Conservation (phyloP, 2,888 invertebrate genomes). For the Hylaea fasciaria region DNA sequence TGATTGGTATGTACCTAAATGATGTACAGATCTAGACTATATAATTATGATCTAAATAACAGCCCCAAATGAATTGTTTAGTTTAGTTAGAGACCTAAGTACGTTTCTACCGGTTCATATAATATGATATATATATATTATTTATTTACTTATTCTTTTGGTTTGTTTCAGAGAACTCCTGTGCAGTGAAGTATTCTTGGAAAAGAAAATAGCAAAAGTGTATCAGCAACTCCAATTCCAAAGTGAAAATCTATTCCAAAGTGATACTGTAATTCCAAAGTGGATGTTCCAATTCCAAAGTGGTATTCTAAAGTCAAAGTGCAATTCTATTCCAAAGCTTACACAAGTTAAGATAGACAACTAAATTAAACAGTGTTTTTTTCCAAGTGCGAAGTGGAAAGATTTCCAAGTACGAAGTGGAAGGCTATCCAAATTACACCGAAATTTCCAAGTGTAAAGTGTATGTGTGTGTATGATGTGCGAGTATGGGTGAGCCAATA, state of each 20-base stretch:
- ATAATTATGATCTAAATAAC: too few species aligned
- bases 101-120: too few species aligned
- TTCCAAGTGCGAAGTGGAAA: not conserved
- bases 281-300: conserved; percentile 12
- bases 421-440: conserved; percentile 5
- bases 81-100: too few species aligned
- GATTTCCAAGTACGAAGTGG: conserved; percentile 9
- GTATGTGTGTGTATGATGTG: conserved; percentile 68
- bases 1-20: too few species aligned
- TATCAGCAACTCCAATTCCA: not conserved
- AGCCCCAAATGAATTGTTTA: too few species aligned
- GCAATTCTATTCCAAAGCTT: conserved; percentile 3
- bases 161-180: conserved; percentile 18
- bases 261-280: conserved; percentile 6
- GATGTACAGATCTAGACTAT: too few species aligned
- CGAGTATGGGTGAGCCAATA: conserved; percentile 78
- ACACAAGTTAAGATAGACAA: too few species aligned
- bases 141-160: conserved; percentile 6
- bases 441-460: conserved; percentile 15
- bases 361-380: too few species aligned
- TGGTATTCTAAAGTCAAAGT: conserved; percentile 15
- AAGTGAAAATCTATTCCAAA: conserved; percentile 18
- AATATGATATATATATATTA: too few species aligned
- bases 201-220: not conserved
- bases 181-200: conserved; percentile 1